Percentiles rank a stretch among this genome's conserved stretches.
phyloP scores from a whole-genome alignment of 2,797 vertebrate species.

The Danio aesculapii region DNA sequence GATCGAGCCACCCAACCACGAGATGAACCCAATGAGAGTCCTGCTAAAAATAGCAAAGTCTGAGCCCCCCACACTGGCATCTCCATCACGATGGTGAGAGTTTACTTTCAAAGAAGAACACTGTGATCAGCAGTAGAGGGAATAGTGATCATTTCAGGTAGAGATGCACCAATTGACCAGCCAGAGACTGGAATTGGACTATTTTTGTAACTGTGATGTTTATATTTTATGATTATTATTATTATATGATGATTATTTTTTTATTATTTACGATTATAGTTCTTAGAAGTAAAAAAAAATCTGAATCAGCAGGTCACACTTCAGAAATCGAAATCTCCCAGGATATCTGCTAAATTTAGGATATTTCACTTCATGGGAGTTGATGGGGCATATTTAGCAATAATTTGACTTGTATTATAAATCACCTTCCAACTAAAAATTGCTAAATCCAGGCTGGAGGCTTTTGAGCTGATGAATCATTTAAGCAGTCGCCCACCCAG shows the following conservation, averaged over 20 bases:
- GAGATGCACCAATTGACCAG: too few relatives aligned
- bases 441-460: not conserved
- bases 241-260: too few relatives aligned
- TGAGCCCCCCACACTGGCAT: slow-evolving; percentile 92
- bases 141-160: not conserved
- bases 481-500: slow-evolving; percentile 30
- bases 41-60: slow-evolving; percentile 98
- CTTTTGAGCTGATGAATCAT: slow-evolving; percentile 49
- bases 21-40: slow-evolving; percentile 98
- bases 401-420: slow-evolving; percentile 22
- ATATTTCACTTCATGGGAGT: not conserved
- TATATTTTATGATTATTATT: too few relatives aligned
- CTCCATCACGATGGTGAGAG: slow-evolving; percentile 93
- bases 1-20: slow-evolving; percentile 97
- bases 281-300: too few relatives aligned
- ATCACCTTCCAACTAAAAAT: slow-evolving; percentile 10
- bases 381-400: not conserved
- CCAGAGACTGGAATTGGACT: too few relatives aligned
- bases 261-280: too few relatives aligned
- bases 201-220: too few relatives aligned
- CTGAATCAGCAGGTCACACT: too few relatives aligned
- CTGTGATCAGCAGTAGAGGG: not conserved
- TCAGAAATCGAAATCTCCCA: too few relatives aligned
- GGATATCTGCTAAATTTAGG: not conserved
- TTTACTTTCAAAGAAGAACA: slow-evolving; percentile 5